Conservation (phyloP, 2,113 vertebrate species). For the Clarias batrachus region DNA sequence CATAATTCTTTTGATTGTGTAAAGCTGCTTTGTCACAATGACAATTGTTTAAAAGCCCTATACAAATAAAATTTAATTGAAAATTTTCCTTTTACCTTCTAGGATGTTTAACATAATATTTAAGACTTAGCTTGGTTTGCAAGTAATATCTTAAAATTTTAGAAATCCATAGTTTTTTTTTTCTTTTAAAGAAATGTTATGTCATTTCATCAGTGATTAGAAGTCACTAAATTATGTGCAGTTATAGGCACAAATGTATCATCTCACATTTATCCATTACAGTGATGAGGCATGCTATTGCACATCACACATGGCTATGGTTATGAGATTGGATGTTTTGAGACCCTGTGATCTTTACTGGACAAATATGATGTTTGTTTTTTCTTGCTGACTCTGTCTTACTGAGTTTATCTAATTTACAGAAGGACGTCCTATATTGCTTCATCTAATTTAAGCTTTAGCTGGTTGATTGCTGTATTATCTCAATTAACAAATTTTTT, state of each 20-base stretch:
- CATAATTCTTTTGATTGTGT: too few relatives aligned
- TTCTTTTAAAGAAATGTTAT: background rate
- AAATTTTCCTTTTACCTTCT: constrained; percentile 13
- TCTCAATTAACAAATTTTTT: background rate
- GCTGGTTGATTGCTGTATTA: background rate
- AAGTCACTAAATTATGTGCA: background rate
- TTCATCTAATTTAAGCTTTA: background rate
- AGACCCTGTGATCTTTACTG: background rate
- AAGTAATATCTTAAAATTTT: background rate
- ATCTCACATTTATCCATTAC: background rate
- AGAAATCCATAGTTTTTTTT: background rate
- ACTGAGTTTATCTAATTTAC: constrained; percentile 57
- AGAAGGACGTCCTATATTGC: constrained; percentile 45
- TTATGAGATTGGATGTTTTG: background rate
- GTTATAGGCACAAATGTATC: background rate
- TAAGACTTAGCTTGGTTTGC: background rate
- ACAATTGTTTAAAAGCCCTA: too few relatives aligned
- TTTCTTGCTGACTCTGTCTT: constrained; percentile 41
- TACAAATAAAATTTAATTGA: too few relatives aligned
- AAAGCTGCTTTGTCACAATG: too few relatives aligned
- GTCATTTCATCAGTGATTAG: background rate
- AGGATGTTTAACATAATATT: constrained; percentile 12
- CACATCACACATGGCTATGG: constrained; percentile 59
- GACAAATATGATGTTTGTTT: constrained; percentile 32
- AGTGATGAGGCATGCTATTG: constrained; percentile 47